These are phyloP conservation scores for Eupeodes luniger DNA, from an alignment of 2,888 invertebrate genomes.

Conservation along the genomic window DNA sequence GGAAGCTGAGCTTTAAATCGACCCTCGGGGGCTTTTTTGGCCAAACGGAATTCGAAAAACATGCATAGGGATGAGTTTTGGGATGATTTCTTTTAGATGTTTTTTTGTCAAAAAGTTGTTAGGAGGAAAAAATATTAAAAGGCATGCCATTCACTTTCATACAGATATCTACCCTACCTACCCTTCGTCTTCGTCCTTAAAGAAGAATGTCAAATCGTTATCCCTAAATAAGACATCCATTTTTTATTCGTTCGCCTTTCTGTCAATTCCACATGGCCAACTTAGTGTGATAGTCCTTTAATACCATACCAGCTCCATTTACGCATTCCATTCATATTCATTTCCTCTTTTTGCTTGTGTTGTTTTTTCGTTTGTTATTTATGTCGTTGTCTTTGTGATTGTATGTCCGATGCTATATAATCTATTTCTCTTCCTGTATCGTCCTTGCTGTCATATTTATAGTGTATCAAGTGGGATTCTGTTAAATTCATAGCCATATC, in stretches of 20 bases:
- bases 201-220: constrained; percentile 71
- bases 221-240: constrained; percentile 68
- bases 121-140: constrained; percentile 56
- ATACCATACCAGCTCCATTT: constrained; percentile 65
- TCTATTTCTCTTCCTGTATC: constrained; percentile 41
- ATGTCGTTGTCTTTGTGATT: constrained; percentile 20
- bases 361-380: constrained; percentile 10
- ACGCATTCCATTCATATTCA: constrained; percentile 73
- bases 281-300: constrained; percentile 67
- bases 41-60: constrained; percentile 57
- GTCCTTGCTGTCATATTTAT: constrained; percentile 62
- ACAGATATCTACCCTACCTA: neutral
- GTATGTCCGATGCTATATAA: constrained; percentile 34
- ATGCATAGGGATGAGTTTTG: constrained; percentile 33
- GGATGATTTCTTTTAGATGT: constrained; percentile 36
- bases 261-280: constrained; percentile 75
- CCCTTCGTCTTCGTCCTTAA: constrained; percentile 45
- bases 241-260: constrained; percentile 68
- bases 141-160: constrained; percentile 57
- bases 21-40: constrained; percentile 73
- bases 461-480: constrained; percentile 64
- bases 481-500: constrained; percentile 73
- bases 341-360: constrained; percentile 37
- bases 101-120: constrained; percentile 5
- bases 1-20: constrained; percentile 55